Evolutionary conservation across 2,888 invertebrate genomes (phyloP), one percentile per base, ranked within the genome.

Genomic region (Drosophila formosana): DNA sequence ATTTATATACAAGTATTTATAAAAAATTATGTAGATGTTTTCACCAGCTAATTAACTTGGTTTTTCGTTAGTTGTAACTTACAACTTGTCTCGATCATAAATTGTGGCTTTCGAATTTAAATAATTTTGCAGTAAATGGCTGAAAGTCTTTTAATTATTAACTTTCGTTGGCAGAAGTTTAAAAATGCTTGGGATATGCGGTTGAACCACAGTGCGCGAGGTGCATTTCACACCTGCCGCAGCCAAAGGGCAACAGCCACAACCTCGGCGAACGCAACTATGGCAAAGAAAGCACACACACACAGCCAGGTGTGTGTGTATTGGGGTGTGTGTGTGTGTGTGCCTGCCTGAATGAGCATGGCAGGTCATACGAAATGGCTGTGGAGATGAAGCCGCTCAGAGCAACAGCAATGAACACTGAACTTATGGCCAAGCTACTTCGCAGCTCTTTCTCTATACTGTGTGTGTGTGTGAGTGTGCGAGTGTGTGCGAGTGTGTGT

Each of bases 221-320:
- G 49, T 78, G 82, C 71, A 81, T 52, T 81, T 84, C 72, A 62
- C 88, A 87, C 88, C 69, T 81, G 56, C 53, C 18, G 53, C 52
- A 61, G 64, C 64, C 62, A 45, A 60, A 53, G 61, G 57, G 73
- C 56, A 56, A 49, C 51, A 53, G 56, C 58, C 57, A 58, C 64
- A 66, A 41, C 50, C 34, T 51, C 55, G 30, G 58, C 49, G 32
- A 32, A 46, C 47, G 60, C 43, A 70, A 57, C 52, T 58, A 46
- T 46, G 41, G 51, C 58, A 60, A 73, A 70, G 73, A 53, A 72
- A 66, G 57, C 34, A 72, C 25, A 53, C 25, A 43, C 62, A 47
- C 11, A 57, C 52, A 52, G 26, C 5, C 41, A 43, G 43, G n/a
- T 7, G 60, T 18, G 25, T 43, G 25, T n/a, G n/a, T n/a, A n/a